Evolutionary conservation across 1,140 invertebrate genomes (phyloP).

Genomic region (Neodiprion pinetum): DNA sequence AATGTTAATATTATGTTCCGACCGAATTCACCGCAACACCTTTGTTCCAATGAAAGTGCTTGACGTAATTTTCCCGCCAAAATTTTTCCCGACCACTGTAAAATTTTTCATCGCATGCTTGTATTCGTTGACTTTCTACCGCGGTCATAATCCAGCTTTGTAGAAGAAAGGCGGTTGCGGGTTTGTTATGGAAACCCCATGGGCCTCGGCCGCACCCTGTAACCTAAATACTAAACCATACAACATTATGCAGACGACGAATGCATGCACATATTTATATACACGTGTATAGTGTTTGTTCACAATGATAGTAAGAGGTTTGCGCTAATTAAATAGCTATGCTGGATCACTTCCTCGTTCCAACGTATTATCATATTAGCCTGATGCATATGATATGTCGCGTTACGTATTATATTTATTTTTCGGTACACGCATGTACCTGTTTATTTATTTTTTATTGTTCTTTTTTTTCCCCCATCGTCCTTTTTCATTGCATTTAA

Average conservation of each 20-base stretch:
- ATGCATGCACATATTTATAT: neutral
- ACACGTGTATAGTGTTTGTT: no score
- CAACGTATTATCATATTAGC: neutral
- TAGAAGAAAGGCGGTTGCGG: neutral
- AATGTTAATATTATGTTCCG: no score
- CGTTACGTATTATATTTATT: neutral
- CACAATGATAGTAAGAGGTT: neutral
- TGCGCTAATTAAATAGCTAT: neutral
- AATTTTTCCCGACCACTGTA: no score
- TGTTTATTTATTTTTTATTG: no score
- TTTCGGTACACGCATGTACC: neutral
- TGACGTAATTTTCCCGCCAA: no score
- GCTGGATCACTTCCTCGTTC: neutral
- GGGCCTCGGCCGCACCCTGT: neutral
- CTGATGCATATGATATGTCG: neutral
- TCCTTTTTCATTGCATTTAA: neutral
- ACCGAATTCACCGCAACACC: no score
- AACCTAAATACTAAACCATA: constrained; percentile 5
- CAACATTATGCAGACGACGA: neutral
- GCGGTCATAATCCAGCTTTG: no score
- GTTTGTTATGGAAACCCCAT: neutral
- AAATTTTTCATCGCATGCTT: no score
- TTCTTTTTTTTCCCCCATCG: neutral
- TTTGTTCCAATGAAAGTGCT: no score
- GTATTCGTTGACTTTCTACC: no score